A percentile compares a stretch with the other conserved stretches of the same genome.
Evolutionary conservation across 2,797 vertebrate genomes (phyloP).

Genomic region (Oreortyx pictus): DNA sequence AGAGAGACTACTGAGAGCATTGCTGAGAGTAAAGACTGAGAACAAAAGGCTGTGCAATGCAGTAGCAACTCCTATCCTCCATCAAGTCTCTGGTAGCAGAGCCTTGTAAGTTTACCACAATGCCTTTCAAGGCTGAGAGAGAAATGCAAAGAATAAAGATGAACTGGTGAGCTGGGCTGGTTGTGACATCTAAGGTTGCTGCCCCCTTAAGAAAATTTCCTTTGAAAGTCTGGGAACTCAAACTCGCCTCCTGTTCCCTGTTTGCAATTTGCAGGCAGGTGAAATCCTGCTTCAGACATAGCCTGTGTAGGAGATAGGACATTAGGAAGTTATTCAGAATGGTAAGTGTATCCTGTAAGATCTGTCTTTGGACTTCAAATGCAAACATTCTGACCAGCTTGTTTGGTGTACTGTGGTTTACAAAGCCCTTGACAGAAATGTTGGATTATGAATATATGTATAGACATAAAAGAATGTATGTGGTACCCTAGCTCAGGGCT

Average conservation of each 20-base stretch:
- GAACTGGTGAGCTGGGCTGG: not conserved
- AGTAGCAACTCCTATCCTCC: not conserved
- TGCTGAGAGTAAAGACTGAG: not conserved
- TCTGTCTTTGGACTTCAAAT: not conserved
- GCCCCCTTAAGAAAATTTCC: not conserved
- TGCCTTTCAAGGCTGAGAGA: not conserved
- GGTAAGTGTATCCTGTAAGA: not conserved
- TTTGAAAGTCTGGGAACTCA: not conserved
- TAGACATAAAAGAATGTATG: fast-evolving
- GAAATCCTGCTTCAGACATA: not conserved
- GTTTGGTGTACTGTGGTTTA: not conserved
- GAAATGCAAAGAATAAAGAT: not conserved
- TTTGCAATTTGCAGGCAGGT: not conserved
- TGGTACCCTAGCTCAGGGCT: not conserved
- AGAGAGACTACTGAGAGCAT: not conserved
- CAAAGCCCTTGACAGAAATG: not conserved
- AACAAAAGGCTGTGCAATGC: not conserved
- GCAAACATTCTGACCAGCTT: not conserved
- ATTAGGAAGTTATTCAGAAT: not conserved
- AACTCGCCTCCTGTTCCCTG: not conserved
- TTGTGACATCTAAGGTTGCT: not conserved
- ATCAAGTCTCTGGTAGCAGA: not conserved
- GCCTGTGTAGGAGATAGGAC: not conserved
- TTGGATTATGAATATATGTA: not conserved
- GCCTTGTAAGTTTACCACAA: not conserved